Base-by-base conservation (phyloP, 2,113 vertebrate species). In the Muntiacus reevesi region DNA sequence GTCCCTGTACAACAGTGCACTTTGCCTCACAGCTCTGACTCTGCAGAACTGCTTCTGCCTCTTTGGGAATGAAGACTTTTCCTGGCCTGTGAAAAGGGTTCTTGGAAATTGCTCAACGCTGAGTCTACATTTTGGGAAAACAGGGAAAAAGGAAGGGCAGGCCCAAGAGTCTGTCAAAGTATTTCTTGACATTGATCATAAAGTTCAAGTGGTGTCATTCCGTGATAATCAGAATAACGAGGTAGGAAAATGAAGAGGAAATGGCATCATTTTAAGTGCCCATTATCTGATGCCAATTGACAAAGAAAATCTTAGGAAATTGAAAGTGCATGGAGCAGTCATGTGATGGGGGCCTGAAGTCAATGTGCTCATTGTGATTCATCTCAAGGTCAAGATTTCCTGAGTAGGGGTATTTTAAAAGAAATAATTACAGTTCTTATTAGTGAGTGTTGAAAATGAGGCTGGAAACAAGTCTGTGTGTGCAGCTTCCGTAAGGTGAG, bases 181-280 rank as follows among this genome's bases (percentile, higher is more conserved):
- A 96, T 87, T 95, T 84, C 92, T 88, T 62, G 14, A 93, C 50
- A 2, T 15, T 15, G 30, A n/a, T 43, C 67, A 8, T 33, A 74
- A 47, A 95, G 97, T 91, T 97, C 94, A 97, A 93, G 97, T 76
- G 97, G 95, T 93, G 91, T 98, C 96, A 95, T 92, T 88, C 74
- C 14, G 3, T 25, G 27, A 4, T 89, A 47, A 97, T 97, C 86
- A 91, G 95, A 89, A 60, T 94, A 94, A 98, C 40, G 2, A 2
- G 96, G 83, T 81, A 57, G 96, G 95, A 97, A 95, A 97, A 94
- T 1, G 83, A 91, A 95, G 96, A 97, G 96, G 98, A 98, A 98
- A 97, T 87, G 95, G 96, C 92, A 88, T 95, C 67, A 78, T 96
- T 96, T 92, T 86, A 90, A 95, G 87, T 17, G 43, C 87, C 71